Evolutionary conservation across 92 coral and sea anemone species (phyloP).

Genomic region (Metridium senile): DNA sequence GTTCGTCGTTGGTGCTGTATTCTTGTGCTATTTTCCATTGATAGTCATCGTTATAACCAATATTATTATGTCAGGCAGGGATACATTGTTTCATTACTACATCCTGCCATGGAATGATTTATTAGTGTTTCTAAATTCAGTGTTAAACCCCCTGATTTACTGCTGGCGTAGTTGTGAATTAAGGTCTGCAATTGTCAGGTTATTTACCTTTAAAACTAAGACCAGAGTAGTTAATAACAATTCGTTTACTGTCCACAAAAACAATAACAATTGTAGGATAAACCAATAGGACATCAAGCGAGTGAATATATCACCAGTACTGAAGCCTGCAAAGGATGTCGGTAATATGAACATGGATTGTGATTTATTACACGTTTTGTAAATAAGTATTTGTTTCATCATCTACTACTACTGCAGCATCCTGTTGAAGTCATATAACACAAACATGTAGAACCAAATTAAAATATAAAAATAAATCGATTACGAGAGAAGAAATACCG

Average conservation of each 20-base stretch:
- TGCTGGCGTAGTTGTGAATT: slow-evolving; percentile 65
- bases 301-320: no score
- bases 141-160: slow-evolving; percentile 59
- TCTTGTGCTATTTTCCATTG: slow-evolving; percentile 38
- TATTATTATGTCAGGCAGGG: slow-evolving; percentile 3
- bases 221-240: background rate
- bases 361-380: no score
- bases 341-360: no score
- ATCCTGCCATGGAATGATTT: slow-evolving; percentile 42
- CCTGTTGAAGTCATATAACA: no score
- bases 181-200: slow-evolving; percentile 31
- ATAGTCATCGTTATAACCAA: slow-evolving; percentile 10
- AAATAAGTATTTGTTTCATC: no score
- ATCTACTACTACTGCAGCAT: no score
- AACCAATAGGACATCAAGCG: background rate
- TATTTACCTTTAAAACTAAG: background rate
- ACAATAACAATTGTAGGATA: background rate
- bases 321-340: no score
- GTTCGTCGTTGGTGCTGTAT: slow-evolving; percentile 38
- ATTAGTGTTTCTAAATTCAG: slow-evolving; percentile 45
- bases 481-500: no score
- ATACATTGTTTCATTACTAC: slow-evolving; percentile 21
- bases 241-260: background rate
- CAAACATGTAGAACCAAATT: no score
- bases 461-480: no score